phyloP scores from a whole-genome alignment of 2,113 vertebrate species.

The Mugil cephalus region DNA sequence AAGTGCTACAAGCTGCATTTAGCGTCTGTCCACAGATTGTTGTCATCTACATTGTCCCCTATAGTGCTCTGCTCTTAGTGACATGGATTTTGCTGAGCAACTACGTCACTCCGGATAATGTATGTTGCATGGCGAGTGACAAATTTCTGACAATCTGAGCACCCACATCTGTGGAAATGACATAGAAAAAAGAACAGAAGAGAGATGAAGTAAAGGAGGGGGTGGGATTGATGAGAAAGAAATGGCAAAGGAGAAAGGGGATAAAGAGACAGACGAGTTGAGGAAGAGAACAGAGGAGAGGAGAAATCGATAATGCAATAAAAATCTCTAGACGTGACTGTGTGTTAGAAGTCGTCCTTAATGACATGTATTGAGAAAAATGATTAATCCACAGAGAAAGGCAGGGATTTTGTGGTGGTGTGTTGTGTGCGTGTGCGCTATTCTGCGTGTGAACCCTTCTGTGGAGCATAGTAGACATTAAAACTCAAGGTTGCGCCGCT shows the following conservation, averaged over 20 bases:
- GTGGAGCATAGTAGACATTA: constrained; percentile 57
- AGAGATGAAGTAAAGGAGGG: constrained; percentile 29
- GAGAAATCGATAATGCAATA: constrained; percentile 76
- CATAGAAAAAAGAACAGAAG: constrained; percentile 36
- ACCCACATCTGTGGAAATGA: constrained; percentile 48
- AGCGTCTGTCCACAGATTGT: too few relatives aligned
- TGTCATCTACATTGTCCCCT: too few relatives aligned
- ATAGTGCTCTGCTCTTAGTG: too few relatives aligned
- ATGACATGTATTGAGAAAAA: constrained; percentile 72
- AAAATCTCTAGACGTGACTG: constrained; percentile 73
- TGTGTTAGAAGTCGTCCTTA: constrained; percentile 73
- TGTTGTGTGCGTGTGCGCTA: not conserved
- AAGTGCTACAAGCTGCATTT: too few relatives aligned
- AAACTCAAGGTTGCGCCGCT: constrained; percentile 72
- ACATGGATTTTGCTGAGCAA: too few relatives aligned
- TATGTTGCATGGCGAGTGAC: too few relatives aligned
- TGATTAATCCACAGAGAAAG: constrained; percentile 63
- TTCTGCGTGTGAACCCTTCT: constrained; percentile 20
- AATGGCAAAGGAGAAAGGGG: constrained; percentile 31
- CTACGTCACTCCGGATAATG: too few relatives aligned
- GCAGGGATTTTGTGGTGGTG: constrained; percentile 10
- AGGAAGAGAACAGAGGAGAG: constrained; percentile 53
- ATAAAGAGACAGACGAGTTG: constrained; percentile 39
- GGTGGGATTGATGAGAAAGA: constrained; percentile 38
- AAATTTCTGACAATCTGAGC: too few relatives aligned